Evolutionary conservation across 1,140 invertebrate species (phyloP).

Genomic region (Bombus breviceps): DNA sequence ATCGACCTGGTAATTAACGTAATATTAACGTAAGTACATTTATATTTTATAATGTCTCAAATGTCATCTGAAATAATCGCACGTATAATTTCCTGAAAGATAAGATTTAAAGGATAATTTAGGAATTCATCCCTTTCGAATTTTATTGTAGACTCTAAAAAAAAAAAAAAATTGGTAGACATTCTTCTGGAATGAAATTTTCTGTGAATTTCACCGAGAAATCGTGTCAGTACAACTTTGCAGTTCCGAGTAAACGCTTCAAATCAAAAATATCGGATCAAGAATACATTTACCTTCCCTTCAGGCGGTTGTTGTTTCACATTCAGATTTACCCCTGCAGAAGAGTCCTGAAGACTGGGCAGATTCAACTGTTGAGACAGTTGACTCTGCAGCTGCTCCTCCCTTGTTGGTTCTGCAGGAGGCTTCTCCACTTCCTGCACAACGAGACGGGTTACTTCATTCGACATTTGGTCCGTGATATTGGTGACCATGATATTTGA

Average conservation of each 20-base stretch:
- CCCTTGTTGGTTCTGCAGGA: constrained; percentile 82
- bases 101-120: too few species aligned
- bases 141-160: neutral
- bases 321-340: constrained; percentile 76
- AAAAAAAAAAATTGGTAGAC: too few species aligned
- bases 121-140: neutral
- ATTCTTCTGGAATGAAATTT: too few species aligned
- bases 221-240: neutral
- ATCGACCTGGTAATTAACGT: neutral
- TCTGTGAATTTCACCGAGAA: too few species aligned
- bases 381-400: constrained; percentile 91
- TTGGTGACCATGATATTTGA: neutral
- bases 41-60: neutral
- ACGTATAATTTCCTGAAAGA: neutral
- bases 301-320: constrained; percentile 81
- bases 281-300: constrained; percentile 82
- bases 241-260: neutral
- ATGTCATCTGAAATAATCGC: neutral
- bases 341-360: constrained; percentile 88
- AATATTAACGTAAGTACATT: neutral
- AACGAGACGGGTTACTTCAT: neutral
- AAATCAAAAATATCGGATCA: neutral
- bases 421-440: constrained; percentile 78
- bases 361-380: constrained; percentile 91
- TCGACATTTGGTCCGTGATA: too few species aligned